Conservation (phyloP, 2,888 invertebrate species). For the Plagodis pulveraria region DNA sequence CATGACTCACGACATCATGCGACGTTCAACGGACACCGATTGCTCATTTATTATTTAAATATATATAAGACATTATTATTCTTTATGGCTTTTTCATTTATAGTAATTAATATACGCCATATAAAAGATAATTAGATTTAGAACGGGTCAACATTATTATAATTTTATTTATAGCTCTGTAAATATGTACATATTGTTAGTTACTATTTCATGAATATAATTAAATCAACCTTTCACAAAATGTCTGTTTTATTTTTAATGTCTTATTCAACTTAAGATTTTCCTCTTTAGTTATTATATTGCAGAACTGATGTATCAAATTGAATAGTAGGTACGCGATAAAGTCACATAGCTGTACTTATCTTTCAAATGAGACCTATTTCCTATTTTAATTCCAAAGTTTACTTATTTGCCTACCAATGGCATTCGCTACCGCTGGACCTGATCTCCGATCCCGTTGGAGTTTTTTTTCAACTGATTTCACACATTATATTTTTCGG, state of each 20-base stretch:
- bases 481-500: too few species aligned
- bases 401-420: too few species aligned
- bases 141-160: constrained; percentile 57
- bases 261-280: not conserved
- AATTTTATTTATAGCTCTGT: constrained; percentile 48
- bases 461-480: too few species aligned
- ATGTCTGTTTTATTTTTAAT: constrained; percentile 3
- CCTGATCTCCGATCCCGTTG: too few species aligned
- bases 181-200: constrained; percentile 59
- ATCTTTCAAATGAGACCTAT: too few species aligned
- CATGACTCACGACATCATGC: too few species aligned
- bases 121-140: constrained; percentile 23
- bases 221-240: constrained; percentile 44
- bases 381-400: too few species aligned
- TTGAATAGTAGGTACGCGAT: not conserved
- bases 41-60: not conserved
- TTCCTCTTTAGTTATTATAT: too few species aligned
- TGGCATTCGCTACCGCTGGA: too few species aligned
- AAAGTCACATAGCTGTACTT: too few species aligned
- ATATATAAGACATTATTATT: not conserved
- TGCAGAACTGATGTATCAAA: too few species aligned
- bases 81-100: not conserved
- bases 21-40: too few species aligned
- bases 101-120: not conserved
- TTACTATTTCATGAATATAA: constrained; percentile 62